A percentile compares a stretch with the other conserved stretches of the same genome.
phyloP scores from a whole-genome alignment of 2,797 vertebrate genomes.

The Premnoplex brunnescens region DNA sequence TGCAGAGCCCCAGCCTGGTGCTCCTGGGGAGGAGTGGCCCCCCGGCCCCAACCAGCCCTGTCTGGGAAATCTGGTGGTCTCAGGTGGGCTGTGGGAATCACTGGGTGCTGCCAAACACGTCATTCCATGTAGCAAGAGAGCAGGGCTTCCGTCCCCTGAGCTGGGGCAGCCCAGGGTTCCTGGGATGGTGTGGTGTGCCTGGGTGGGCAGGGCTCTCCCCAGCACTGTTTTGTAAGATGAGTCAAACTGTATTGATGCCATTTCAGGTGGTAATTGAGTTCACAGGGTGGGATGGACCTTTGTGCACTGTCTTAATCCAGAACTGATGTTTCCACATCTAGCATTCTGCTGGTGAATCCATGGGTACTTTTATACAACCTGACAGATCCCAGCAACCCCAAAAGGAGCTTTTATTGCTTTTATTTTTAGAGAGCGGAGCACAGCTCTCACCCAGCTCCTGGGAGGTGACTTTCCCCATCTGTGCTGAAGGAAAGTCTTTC shows the following conservation, averaged over 20 bases:
- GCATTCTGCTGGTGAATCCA: constrained; percentile 37
- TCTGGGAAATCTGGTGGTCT: background rate
- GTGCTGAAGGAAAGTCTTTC: background rate
- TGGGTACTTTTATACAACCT: constrained; percentile 52
- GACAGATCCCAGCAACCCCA: constrained; percentile 49
- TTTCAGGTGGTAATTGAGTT: constrained; percentile 40
- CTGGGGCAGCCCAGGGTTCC: background rate
- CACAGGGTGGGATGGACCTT: constrained; percentile 55
- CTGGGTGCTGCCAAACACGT: background rate
- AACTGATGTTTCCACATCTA: constrained; percentile 25
- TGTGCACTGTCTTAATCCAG: constrained; percentile 51
- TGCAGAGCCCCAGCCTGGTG: background rate
- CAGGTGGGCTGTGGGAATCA: background rate
- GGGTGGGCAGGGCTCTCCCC: background rate
- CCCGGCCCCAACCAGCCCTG: background rate
- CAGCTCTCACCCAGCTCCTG: background rate
- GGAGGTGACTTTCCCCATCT: constrained; percentile 50
- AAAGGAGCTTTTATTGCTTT: constrained; percentile 53
- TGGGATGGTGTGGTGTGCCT: background rate
- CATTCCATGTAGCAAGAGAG: background rate
- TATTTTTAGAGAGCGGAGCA: constrained; percentile 43
- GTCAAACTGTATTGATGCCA: background rate
- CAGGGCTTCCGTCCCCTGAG: background rate
- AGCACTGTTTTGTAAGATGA: background rate
- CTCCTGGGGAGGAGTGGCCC: background rate